These are phyloP conservation scores for rat (Rattus norvegicus) DNA, from an alignment of 2,113 vertebrate genomes.

Conservation along the genomic window GRCr8 NC_086035.1:30182501-30183000, in stretches of 20 bases:
- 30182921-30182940: not conserved
- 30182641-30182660: not conserved
- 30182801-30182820: not conserved
- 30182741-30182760: not conserved
- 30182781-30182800: not conserved
- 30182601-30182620: not conserved
- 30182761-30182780: not conserved
- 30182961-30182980: not conserved
- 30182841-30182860: not conserved
- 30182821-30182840: not conserved
- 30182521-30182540: not conserved
- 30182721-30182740: not conserved
- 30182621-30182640: not conserved
- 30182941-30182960: not conserved
- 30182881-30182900: not conserved
- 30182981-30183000: not conserved
- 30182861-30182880: not conserved
- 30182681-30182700: rapidly evolving
- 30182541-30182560: not conserved
- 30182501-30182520: not conserved
- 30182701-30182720: not conserved
- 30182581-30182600: not conserved
- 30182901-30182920: not conserved
- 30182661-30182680: not conserved
- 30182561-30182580: not conserved